Conservation (phyloP, 2,797 vertebrate species). For the Todus mexicanus region DNA sequence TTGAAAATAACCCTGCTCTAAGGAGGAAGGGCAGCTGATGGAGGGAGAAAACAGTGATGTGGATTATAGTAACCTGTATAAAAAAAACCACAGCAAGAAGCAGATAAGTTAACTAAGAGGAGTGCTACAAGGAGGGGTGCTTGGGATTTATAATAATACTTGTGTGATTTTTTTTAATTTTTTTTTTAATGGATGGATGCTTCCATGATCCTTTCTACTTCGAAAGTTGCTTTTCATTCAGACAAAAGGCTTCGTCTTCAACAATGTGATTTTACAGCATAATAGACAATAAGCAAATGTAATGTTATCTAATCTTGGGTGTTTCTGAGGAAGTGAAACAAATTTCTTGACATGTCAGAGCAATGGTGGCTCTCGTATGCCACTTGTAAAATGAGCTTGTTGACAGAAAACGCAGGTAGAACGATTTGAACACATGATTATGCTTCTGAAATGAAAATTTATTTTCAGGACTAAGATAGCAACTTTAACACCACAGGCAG, state of each 20-base stretch:
- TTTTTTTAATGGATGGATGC: neutral
- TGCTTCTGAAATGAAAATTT: conserved; percentile 29
- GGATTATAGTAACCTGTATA: neutral
- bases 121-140: neutral
- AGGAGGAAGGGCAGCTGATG: neutral
- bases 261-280: neutral
- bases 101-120: neutral
- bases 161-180: neutral
- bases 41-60: neutral
- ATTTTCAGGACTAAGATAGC: conserved; percentile 31
- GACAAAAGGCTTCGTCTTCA: neutral
- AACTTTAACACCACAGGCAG: conserved; percentile 41
- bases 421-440: neutral
- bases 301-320: neutral
- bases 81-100: neutral
- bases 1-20: neutral
- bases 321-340: neutral
- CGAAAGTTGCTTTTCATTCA: neutral
- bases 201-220: neutral
- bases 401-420: conserved; percentile 2
- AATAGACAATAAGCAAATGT: neutral
- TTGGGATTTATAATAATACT: neutral
- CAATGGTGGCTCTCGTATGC: neutral
- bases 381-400: neutral
- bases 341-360: neutral